Base-by-base conservation (phyloP, 1,140 invertebrate genomes). In the Stegodyphus mimosarum region DNA sequence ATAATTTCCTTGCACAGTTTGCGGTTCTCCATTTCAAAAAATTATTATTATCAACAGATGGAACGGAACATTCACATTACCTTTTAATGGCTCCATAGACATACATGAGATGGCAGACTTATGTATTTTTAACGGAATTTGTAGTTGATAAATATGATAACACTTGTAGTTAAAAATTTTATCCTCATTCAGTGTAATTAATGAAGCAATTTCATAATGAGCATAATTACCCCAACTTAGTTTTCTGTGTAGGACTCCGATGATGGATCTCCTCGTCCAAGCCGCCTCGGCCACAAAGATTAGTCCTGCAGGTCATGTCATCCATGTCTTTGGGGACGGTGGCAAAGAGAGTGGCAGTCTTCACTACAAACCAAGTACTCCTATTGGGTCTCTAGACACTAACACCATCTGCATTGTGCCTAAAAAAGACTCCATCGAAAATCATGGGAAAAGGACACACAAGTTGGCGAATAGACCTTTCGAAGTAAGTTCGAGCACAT, bases 181-280 rank as follows among this genome's bases (percentile, higher is more conserved):
- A 33, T 33, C 33, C 33, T 33, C 33, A 33, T 33, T 33, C 33
- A 33, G 33, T 33, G 3, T 33, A 33, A 33, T 33, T 33, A 33
- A 33, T 33, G 33, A 33, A 33, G 33, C 33, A 33, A 33, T 33
- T 1, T 33, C 33, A 33, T 3, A 33, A 33, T 3, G 33, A 33
- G 33, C 33, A 33, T 33, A 33, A 33, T 33, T 33, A 33, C 33
- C 33, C 1, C 33, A 33, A 33, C 33, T 33, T 33, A 33, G 33
- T 33, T 33, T 33, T 33, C 33, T 64, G 70, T 6, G 13, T 6
- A 86, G 95, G 89, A 95, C 94, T 9, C 94, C 95, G 49, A 95
- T 96, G 94, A 94, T 95, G 93, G 95, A 96, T 89, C 92, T 96
- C 33, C 91, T 95, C 81, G 93, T 96, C 70, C 94, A 95, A 88